phyloP scores from a whole-genome alignment of 2,888 invertebrate genomes.

The Ommatoiulus sabulosus region DNA sequence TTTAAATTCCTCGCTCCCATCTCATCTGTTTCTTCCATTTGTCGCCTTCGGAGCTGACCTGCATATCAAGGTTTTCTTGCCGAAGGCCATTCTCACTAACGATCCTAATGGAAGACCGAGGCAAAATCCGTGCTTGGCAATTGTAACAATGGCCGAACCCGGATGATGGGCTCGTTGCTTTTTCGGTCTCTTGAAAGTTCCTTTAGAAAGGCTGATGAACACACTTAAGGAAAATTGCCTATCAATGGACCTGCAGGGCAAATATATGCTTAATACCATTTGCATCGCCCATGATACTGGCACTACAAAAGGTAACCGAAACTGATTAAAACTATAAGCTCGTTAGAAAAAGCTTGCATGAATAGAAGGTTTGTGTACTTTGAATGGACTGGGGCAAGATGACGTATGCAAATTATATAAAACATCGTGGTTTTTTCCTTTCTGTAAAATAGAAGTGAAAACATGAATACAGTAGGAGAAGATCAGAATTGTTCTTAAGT shows the following conservation, averaged over 20 bases:
- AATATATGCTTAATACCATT: not conserved
- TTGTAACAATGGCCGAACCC: slow-evolving; percentile 12
- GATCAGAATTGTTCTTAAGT: no score
- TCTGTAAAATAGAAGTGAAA: no score
- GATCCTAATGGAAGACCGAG: slow-evolving; percentile 2
- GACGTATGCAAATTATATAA: no score
- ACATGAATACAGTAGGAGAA: no score
- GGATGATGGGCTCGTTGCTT: not conserved
- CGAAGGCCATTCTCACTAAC: slow-evolving; percentile 15
- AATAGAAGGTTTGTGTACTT: no score
- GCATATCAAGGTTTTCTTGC: slow-evolving; percentile 21
- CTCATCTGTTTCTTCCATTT: slow-evolving; percentile 41
- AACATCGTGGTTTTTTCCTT: no score
- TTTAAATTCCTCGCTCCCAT: slow-evolving; percentile 35
- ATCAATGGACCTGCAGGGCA: not conserved
- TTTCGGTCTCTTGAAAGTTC: not conserved
- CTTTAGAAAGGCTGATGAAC: not conserved
- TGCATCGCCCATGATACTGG: not conserved
- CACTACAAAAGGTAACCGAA: not conserved
- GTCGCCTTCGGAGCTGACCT: slow-evolving; percentile 28
- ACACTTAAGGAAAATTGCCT: slow-evolving; percentile 6
- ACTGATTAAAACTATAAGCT: slow-evolving; percentile 2
- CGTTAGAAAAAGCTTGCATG: no score
- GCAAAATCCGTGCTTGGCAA: slow-evolving; percentile 29
- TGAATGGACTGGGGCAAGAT: no score